Percentiles rank a stretch among this genome's conserved stretches.
Evolutionary conservation across 2,113 vertebrate genomes (phyloP).

Genomic region (Pedetes capensis): DNA sequence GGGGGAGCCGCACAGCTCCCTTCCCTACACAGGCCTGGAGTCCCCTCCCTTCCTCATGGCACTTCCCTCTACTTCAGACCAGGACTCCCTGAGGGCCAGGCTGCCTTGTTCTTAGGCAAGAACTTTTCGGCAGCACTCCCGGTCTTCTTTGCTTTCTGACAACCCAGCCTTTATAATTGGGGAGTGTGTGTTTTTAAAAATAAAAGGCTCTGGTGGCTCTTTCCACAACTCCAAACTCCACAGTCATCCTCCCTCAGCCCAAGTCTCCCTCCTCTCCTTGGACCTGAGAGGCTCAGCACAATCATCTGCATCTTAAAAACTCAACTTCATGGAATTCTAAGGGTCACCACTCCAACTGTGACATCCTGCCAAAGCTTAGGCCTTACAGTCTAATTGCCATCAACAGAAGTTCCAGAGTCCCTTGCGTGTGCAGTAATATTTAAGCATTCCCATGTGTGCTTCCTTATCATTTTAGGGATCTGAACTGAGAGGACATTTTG

Average conservation of each 20-base stretch:
- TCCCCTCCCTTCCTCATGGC: accelerated
- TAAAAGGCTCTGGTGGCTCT: neutral
- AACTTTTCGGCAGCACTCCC: neutral
- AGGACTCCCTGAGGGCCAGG: neutral
- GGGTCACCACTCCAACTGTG: conserved; percentile 22
- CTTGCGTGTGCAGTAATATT: neutral
- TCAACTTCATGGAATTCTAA: conserved; percentile 4
- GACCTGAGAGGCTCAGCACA: neutral
- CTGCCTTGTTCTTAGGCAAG: conserved; percentile 16
- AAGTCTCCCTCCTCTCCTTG: neutral
- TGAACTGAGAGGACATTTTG: neutral
- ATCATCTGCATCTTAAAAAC: conserved; percentile 8
- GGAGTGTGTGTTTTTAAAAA: conserved; percentile 49
- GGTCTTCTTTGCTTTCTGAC: neutral
- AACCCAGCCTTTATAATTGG: conserved; percentile 36
- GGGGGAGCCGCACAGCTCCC: neutral
- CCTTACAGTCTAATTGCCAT: neutral
- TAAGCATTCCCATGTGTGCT: neutral
- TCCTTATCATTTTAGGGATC: neutral
- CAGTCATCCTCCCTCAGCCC: neutral
- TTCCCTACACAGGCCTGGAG: accelerated
- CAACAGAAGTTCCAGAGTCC: neutral
- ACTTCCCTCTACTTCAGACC: neutral
- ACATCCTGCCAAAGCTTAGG: neutral
- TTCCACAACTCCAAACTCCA: neutral